Evolutionary conservation across 2,888 invertebrate genomes (phyloP), one percentile per base, ranked within the genome.

Genomic region (Toxonevra muliebris): DNA sequence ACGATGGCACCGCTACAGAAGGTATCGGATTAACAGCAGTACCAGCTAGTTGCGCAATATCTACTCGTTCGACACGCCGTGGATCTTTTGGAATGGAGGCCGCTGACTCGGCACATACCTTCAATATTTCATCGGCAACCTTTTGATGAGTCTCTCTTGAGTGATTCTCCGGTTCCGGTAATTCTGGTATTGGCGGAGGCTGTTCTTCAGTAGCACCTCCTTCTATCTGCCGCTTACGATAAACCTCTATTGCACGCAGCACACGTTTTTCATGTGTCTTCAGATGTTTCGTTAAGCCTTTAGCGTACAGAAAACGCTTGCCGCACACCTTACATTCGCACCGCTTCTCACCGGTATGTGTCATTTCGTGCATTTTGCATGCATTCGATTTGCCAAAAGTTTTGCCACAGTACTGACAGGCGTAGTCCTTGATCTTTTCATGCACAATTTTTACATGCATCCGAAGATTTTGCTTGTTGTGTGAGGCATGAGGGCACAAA

Each of bases 211-310:
- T 69, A 0, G 73, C 62, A 3, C 79, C 80, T 19, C 77, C 71
- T 42, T 81, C 82, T 12, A 80, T 75, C 68, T 82, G 82, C 0
- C 81, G 77, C 61, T 82, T 81, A 15, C 80, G 79, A 67, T 82
- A 81, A 8, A 81, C 82, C 59, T 82, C 82, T 41, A 82, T 82
- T 41, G 82, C 82, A 2, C 82, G 76, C 54, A 82, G 59, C 43
- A 82, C 82, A 20, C 82, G 79, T 42, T 82, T 82, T 62, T 82
- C 82, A 54, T 82, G 82, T 4, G 82, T 82, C 70, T 82, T 82
- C 48, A 82, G 73, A 71, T 82, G 82, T 73, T 82, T 82, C 2
- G 82, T 82, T 4, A 82, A 68, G 42, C 82, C 82, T 73, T 82
- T 82, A 48, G 82, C 80, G 72, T 82, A 82, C 1, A 82, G 76